Evolutionary conservation across 2,797 vertebrate genomes (phyloP).

Genomic region (Acomys russatus): DNA sequence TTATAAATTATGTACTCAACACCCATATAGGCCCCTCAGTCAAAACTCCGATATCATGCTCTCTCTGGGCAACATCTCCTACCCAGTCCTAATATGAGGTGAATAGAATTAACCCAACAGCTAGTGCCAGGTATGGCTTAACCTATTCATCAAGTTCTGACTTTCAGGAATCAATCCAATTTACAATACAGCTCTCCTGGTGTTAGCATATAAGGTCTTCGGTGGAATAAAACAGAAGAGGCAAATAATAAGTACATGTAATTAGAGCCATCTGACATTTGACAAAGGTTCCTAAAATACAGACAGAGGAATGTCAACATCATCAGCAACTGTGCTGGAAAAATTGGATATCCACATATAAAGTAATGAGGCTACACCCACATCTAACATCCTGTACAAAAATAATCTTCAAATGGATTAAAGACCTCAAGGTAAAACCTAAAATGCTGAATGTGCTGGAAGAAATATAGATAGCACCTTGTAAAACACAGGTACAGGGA

Average conservation of each 20-base stretch:
- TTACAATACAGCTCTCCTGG: constrained; percentile 22
- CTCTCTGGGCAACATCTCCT: neutral
- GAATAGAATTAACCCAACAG: neutral
- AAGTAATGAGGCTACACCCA: neutral
- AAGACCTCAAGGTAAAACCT: neutral
- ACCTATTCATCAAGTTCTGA: neutral
- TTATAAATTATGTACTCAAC: neutral
- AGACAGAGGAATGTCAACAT: neutral
- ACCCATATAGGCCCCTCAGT: neutral
- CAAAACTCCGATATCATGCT: neutral
- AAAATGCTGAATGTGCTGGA: neutral
- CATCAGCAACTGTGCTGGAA: neutral
- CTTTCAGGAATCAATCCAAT: neutral
- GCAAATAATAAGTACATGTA: neutral
- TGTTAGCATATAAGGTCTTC: constrained; percentile 2
- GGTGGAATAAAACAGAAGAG: neutral
- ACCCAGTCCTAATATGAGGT: neutral
- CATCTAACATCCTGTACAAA: neutral
- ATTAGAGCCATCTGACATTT: neutral
- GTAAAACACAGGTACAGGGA: neutral
- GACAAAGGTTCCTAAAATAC: neutral
- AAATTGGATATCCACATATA: neutral
- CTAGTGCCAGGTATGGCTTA: neutral
- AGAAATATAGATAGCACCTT: neutral
- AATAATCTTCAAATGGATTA: neutral